Conservation (phyloP, 2,888 invertebrate species). For the Phlogophora meticulosa region DNA sequence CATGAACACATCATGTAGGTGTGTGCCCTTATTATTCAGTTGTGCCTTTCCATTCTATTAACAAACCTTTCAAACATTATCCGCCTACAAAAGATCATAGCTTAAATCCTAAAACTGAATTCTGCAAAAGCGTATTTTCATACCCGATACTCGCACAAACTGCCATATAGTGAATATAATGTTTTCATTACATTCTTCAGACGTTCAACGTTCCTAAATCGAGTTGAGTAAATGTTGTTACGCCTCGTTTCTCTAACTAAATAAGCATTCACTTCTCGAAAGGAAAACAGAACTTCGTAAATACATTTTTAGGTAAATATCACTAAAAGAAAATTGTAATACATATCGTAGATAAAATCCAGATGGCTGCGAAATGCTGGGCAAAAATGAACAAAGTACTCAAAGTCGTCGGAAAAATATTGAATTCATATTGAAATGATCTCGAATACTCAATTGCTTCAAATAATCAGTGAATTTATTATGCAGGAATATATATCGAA, state of each 20-base stretch:
- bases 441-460: conserved; percentile 70
- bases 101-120: conserved; percentile 2
- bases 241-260: conserved; percentile 80
- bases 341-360: conserved; percentile 77
- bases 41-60: neutral
- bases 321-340: conserved; percentile 77
- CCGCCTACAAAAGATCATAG: conserved; percentile 4
- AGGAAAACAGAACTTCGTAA: conserved; percentile 78
- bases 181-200: conserved; percentile 76
- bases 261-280: conserved; percentile 75
- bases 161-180: conserved; percentile 56
- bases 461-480: conserved; percentile 67
- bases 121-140: conserved; percentile 10
- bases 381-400: conserved; percentile 74
- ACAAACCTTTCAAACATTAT: neutral
- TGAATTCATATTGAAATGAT: conserved; percentile 71
- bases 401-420: conserved; percentile 70
- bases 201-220: conserved; percentile 81
- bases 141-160: conserved; percentile 17
- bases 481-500: conserved; percentile 47
- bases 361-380: conserved; percentile 76
- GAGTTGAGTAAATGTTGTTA: conserved; percentile 77
- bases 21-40: no score
- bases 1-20: neutral
- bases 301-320: conserved; percentile 77